phyloP scores from a whole-genome alignment of 2,113 vertebrate genomes.

The Seriola aureovittata region DNA sequence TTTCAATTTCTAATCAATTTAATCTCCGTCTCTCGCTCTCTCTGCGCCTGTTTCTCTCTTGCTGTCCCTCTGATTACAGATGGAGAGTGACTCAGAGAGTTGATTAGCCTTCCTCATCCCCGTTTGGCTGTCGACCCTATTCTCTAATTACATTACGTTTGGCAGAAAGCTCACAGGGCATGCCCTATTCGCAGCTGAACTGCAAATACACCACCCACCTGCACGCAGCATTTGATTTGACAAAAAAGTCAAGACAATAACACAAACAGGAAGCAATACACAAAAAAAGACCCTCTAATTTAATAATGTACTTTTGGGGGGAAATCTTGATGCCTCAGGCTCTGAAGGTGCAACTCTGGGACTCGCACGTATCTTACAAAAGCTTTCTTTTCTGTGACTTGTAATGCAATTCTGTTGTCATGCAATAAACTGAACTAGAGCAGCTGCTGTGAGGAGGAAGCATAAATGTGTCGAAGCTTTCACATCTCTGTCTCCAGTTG shows the following conservation, averaged over 20 bases:
- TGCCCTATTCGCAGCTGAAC: conserved; percentile 21
- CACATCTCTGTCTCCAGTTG: not conserved
- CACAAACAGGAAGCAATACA: conserved; percentile 11
- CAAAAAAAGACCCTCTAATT: not conserved
- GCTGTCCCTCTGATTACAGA: conserved; percentile 68
- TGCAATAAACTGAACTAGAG: conserved; percentile 27
- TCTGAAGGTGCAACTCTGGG: conserved; percentile 7
- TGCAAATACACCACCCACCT: conserved; percentile 7
- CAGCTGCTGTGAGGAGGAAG: conserved; percentile 23
- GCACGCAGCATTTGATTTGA: not conserved
- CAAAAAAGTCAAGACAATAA: conserved; percentile 18
- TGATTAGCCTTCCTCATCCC: conserved; percentile 69
- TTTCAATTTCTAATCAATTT: conserved; percentile 72
- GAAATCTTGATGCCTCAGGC: not conserved
- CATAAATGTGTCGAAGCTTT: conserved; percentile 33
- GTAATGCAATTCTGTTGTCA: conserved; percentile 32
- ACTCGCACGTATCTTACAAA: not conserved
- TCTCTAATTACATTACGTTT: conserved; percentile 75
- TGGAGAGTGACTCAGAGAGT: conserved; percentile 62
- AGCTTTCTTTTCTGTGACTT: not conserved
- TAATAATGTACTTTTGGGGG: not conserved
- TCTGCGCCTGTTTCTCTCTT: conserved; percentile 12
- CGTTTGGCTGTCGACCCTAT: conserved; percentile 58
- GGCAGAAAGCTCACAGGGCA: conserved; percentile 46
- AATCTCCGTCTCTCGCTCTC: conserved; percentile 46